phyloP scores from a whole-genome alignment of 2,113 vertebrate genomes.

The Corythaixoides concolor region DNA sequence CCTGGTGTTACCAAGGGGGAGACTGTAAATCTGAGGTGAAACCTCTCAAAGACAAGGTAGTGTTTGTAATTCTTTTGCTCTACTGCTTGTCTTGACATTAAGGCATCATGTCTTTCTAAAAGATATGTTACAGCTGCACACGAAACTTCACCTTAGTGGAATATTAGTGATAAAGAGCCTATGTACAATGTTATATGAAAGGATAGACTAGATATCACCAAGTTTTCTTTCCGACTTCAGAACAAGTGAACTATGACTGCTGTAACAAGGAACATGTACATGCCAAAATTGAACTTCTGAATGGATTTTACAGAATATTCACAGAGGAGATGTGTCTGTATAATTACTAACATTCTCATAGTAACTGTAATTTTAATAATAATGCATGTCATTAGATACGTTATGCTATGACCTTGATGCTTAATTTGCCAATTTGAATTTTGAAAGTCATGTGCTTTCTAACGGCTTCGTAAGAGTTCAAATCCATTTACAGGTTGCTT shows the following conservation, averaged over 20 bases:
- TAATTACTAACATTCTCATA: neutral
- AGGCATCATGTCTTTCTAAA: neutral
- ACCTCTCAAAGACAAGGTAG: neutral
- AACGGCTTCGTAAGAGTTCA: neutral
- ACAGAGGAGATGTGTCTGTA: neutral
- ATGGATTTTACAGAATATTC: neutral
- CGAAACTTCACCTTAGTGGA: neutral
- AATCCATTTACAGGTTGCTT: neutral
- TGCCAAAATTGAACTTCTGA: neutral
- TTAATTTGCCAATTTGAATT: neutral
- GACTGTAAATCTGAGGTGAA: neutral
- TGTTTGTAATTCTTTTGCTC: neutral
- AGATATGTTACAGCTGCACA: neutral
- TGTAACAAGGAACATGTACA: neutral
- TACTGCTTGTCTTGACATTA: neutral
- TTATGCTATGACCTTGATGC: neutral
- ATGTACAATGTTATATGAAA: neutral
- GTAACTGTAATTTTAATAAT: neutral
- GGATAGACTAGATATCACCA: neutral
- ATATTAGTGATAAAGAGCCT: neutral
- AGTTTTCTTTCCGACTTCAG: neutral
- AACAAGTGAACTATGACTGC: neutral
- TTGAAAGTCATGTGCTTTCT: neutral
- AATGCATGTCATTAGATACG: neutral
- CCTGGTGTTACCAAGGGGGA: neutral